These are phyloP conservation scores for Beaufortia kweichowensis DNA, from an alignment of 2,113 vertebrate genomes.

Conservation along the genomic window DNA sequence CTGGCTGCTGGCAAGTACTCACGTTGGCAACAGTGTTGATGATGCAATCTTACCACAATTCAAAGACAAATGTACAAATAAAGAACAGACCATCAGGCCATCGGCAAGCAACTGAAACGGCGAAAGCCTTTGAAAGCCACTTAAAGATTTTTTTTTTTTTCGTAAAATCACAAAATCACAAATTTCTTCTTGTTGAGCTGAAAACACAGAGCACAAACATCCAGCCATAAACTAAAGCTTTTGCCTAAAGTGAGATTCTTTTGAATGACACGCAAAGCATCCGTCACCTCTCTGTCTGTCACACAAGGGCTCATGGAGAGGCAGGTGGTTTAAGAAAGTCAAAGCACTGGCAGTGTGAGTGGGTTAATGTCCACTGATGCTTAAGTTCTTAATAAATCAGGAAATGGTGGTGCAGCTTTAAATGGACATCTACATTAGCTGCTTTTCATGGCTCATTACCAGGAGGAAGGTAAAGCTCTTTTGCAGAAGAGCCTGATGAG, in stretches of 20 bases:
- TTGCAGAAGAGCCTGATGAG: neutral
- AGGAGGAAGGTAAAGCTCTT: neutral
- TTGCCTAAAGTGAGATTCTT: no score
- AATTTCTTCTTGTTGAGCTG: no score
- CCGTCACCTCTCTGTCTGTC: constrained; percentile 41
- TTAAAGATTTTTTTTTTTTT: no score
- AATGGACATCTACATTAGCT: constrained; percentile 48
- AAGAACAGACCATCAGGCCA: no score
- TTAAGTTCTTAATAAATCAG: constrained; percentile 61
- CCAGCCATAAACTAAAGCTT: no score
- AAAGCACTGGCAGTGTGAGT: constrained; percentile 22
- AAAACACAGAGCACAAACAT: no score
- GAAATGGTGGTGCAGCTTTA: constrained; percentile 46
- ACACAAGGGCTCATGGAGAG: neutral
- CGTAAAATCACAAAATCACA: no score
- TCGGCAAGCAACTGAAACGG: no score
- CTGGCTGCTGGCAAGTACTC: neutral
- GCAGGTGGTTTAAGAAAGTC: constrained; percentile 37
- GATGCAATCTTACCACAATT: no score
- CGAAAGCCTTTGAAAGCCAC: no score
- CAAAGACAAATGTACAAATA: no score
- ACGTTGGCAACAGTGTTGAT: neutral
- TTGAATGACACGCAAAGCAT: constrained; percentile 35
- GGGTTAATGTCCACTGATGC: constrained; percentile 43
- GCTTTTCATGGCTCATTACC: constrained; percentile 49